phyloP scores from a whole-genome alignment of 2,888 invertebrate species.

The Hypena proboscidalis region DNA sequence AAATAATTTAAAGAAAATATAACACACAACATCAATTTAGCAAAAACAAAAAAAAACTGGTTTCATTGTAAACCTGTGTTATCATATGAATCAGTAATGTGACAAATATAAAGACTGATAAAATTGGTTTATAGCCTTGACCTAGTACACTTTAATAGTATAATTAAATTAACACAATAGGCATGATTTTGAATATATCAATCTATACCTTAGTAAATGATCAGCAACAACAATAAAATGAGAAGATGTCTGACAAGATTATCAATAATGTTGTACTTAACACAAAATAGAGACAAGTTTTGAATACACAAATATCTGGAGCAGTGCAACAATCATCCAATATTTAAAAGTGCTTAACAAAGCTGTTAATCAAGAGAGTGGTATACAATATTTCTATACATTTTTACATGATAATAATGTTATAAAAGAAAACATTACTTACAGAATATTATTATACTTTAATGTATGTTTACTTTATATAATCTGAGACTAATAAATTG shows the following conservation, averaged over 20 bases:
- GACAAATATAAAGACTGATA: constrained; percentile 10
- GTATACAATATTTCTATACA: constrained; percentile 66
- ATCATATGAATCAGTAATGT: constrained; percentile 19
- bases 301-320: constrained; percentile 15
- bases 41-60: constrained; percentile 10
- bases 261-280: constrained; percentile 39
- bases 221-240: constrained; percentile 2
- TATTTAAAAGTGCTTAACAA: constrained; percentile 54
- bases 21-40: too few species aligned
- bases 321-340: constrained; percentile 29
- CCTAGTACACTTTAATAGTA: constrained; percentile 12
- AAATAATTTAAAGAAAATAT: too few species aligned
- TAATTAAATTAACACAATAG: constrained; percentile 6
- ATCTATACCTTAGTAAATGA: constrained; percentile 3
- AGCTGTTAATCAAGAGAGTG: constrained; percentile 32
- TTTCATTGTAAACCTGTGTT: not conserved
- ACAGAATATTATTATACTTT: constrained; percentile 72
- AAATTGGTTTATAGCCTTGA: constrained; percentile 17
- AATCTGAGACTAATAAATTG: constrained; percentile 69
- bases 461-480: constrained; percentile 68
- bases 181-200: too few species aligned
- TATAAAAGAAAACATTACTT: constrained; percentile 75
- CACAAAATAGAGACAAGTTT: constrained; percentile 11
- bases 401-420: constrained; percentile 70
- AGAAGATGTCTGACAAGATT: constrained; percentile 4